A percentile compares a stretch with the other conserved stretches of the same genome.
Conservation (phyloP, 1,140 invertebrate genomes). For the Aphaenogaster ashmeadi region DNA sequence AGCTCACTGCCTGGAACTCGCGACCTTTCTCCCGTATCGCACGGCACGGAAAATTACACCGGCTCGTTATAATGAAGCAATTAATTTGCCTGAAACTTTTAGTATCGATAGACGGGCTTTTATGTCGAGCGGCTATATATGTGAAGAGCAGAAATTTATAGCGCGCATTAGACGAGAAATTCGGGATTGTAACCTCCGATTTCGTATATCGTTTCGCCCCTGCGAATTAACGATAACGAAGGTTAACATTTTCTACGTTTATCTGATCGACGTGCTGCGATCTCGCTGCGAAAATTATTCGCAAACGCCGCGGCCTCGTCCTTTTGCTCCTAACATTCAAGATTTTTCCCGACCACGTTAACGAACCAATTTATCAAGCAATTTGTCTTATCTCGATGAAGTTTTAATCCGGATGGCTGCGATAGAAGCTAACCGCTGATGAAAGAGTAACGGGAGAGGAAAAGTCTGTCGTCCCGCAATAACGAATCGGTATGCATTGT, state of each 20-base stretch:
- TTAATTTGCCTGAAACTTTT: slow-evolving; percentile 49
- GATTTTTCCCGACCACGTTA: slow-evolving; percentile 54
- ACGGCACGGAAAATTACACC: slow-evolving; percentile 33
- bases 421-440: slow-evolving; percentile 48
- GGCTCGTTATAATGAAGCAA: slow-evolving; percentile 50
- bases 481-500: slow-evolving; percentile 41
- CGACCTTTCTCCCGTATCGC: slow-evolving; percentile 21
- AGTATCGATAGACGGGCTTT: slow-evolving; percentile 39
- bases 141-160: slow-evolving; percentile 8
- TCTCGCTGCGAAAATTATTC: slow-evolving; percentile 48
- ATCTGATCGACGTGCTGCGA: slow-evolving; percentile 58
- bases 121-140: not conserved
- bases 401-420: slow-evolving; percentile 49
- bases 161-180: not conserved
- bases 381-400: slow-evolving; percentile 64
- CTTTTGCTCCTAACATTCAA: slow-evolving; percentile 4
- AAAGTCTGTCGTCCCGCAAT: slow-evolving; percentile 22
- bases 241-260: slow-evolving; percentile 37
- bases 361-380: slow-evolving; percentile 63
- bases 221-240: slow-evolving; percentile 20
- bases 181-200: slow-evolving; percentile 31
- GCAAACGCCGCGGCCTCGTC: slow-evolving; percentile 20
- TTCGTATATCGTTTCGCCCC: not conserved
- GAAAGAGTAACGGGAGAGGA: slow-evolving; percentile 30
- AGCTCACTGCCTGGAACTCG: slow-evolving; percentile 12